These are phyloP conservation scores for Ericerus pela DNA, from an alignment of 1,140 invertebrate species.

Conservation along the genomic window DNA sequence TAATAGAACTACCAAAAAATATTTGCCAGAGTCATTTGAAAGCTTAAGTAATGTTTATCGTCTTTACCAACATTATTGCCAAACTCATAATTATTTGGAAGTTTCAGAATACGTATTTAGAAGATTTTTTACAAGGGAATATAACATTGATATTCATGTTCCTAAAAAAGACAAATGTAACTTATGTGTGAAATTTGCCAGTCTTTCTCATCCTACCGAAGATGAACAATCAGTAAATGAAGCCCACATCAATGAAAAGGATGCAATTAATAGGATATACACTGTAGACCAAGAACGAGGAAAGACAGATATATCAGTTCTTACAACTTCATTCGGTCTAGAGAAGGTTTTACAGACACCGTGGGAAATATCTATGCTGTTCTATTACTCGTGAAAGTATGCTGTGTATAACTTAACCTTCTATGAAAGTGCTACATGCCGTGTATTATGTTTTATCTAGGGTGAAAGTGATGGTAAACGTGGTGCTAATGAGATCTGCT, in stretches of 20 bases:
- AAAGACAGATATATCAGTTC: constrained; percentile 4
- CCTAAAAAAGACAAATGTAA: not conserved
- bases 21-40: not conserved
- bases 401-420: constrained; percentile 1
- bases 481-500: not conserved
- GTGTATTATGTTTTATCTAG: constrained; percentile 1
- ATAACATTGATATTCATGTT: not conserved
- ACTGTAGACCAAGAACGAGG: not conserved
- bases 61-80: not conserved
- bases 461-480: constrained; percentile 4
- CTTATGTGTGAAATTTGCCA: no score
- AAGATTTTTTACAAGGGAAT: not conserved
- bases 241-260: not conserved
- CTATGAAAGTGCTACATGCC: constrained; percentile 5
- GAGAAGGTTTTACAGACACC: constrained; percentile 3
- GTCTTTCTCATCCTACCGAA: no score
- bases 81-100: not conserved
- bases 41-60: not conserved
- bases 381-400: not conserved
- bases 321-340: not conserved
- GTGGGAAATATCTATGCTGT: not conserved
- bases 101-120: not conserved
- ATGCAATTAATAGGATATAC: not conserved
- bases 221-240: not conserved
- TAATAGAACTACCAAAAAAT: not conserved